Evolutionary conservation across 2,113 vertebrate species (phyloP).

Genomic region (Chaenogobius annularis): DNA sequence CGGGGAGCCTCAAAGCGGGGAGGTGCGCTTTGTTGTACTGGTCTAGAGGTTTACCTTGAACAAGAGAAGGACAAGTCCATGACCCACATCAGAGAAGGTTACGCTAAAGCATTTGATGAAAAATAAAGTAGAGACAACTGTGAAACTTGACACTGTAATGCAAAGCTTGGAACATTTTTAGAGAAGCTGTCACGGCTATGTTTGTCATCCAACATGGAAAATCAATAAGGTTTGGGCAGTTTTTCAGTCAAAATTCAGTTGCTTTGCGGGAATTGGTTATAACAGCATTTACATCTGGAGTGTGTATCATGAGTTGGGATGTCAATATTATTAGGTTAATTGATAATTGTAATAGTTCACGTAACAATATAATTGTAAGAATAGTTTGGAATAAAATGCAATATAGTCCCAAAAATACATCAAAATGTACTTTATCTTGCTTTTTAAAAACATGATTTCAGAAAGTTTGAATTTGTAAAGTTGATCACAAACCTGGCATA

Average conservation of each 20-base stretch:
- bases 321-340: too few relatives aligned
- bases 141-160: constrained; percentile 52
- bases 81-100: constrained; percentile 26
- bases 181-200: background rate
- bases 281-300: too few relatives aligned
- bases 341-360: too few relatives aligned
- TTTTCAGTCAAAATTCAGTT: background rate
- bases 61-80: constrained; percentile 41
- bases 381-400: too few relatives aligned
- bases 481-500: too few relatives aligned
- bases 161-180: constrained; percentile 38
- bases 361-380: too few relatives aligned
- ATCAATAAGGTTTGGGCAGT: background rate
- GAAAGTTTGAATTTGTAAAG: too few relatives aligned
- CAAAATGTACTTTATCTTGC: too few relatives aligned
- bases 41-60: constrained; percentile 47
- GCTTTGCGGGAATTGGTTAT: background rate
- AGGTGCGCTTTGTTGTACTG: constrained; percentile 42
- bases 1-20: constrained; percentile 18
- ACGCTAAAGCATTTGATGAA: constrained; percentile 40
- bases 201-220: background rate
- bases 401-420: too few relatives aligned
- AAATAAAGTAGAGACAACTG: constrained; percentile 61
- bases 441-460: too few relatives aligned
- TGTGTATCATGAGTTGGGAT: too few relatives aligned